A percentile compares a stretch with the other conserved stretches of the same genome.
These are phyloP conservation scores for Scaptodrosophila latifasciaeformis DNA, from an alignment of 2,888 invertebrate species.

Conservation along the genomic window DNA sequence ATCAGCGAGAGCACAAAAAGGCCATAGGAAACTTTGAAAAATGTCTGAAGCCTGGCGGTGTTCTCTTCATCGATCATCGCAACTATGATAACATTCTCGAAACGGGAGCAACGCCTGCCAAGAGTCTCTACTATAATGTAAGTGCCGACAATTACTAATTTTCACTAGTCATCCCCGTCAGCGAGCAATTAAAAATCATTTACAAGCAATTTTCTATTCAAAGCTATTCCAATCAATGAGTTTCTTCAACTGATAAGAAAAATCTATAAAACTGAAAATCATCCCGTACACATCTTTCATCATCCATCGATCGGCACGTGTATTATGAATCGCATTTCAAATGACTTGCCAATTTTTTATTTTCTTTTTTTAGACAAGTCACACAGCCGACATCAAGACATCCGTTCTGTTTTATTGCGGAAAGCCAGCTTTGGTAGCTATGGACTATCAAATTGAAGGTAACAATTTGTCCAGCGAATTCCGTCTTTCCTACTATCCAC, in stretches of 20 bases:
- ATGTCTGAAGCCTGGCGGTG: conserved; percentile 89
- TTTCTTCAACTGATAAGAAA: conserved; percentile 11
- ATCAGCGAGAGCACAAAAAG: conserved; percentile 86
- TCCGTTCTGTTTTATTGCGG: conserved; percentile 88
- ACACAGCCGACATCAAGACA: conserved; percentile 88
- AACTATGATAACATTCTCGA: conserved; percentile 90
- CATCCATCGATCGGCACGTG: conserved; percentile 4
- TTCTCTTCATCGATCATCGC: conserved; percentile 90
- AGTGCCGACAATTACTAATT: conserved; percentile 76
- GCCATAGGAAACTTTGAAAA: conserved; percentile 87
- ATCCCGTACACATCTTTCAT: conserved; percentile 27
- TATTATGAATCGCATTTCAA: conserved; percentile 17
- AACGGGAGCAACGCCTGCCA: conserved; percentile 85
- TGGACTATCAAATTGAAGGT: conserved; percentile 87
- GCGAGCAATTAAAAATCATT: conserved; percentile 43
- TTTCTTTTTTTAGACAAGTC: conserved; percentile 81
- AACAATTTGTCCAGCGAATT: conserved; percentile 81
- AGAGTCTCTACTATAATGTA: conserved; percentile 93
- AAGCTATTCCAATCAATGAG: not conserved
- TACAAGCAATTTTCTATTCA: conserved; percentile 21
- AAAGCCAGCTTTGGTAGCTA: conserved; percentile 84
- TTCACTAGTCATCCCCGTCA: not conserved
- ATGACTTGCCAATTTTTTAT: conserved; percentile 39
- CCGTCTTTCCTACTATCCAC: conserved; percentile 91
- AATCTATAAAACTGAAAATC: not conserved